These are phyloP conservation scores for Drosophila kambysellisi DNA, from an alignment of 2,888 invertebrate genomes.

Conservation along the genomic window DNA sequence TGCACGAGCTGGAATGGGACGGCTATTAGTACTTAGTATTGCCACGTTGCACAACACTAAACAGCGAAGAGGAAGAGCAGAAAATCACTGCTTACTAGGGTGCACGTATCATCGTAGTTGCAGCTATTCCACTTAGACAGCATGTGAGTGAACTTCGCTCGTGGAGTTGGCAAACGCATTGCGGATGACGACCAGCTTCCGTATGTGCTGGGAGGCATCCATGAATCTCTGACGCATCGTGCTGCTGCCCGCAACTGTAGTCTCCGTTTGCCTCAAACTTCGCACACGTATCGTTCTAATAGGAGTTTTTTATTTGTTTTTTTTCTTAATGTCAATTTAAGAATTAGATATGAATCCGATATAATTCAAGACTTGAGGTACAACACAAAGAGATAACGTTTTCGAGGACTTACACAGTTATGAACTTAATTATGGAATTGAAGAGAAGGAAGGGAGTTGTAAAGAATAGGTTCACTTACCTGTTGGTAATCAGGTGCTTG, in stretches of 20 bases:
- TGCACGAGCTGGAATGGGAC: slow-evolving; percentile 11
- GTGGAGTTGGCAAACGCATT: slow-evolving; percentile 73
- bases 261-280: slow-evolving; percentile 80
- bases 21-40: slow-evolving; percentile 24
- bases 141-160: slow-evolving; percentile 70
- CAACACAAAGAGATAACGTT: slow-evolving; percentile 7
- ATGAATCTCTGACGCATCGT: slow-evolving; percentile 78
- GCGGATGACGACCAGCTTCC: slow-evolving; percentile 82
- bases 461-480: slow-evolving; percentile 65
- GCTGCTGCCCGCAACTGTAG: slow-evolving; percentile 73
- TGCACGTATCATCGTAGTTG: background rate
- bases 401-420: slow-evolving; percentile 45
- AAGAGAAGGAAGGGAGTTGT: background rate
- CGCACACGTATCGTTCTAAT: slow-evolving; percentile 76
- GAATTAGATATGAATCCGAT: slow-evolving; percentile 15
- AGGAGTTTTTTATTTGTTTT: background rate
- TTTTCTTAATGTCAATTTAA: slow-evolving; percentile 5
- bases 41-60: slow-evolving; percentile 62
- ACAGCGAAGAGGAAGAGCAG: slow-evolving; percentile 41
- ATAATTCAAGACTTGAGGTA: slow-evolving; percentile 8
- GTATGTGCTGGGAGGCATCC: slow-evolving; percentile 81
- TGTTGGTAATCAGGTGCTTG: slow-evolving; percentile 82
- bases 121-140: slow-evolving; percentile 44
- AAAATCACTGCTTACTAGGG: slow-evolving; percentile 44
- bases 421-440: slow-evolving; percentile 32